These are phyloP conservation scores for Hephaestus fuliginosus DNA, from an alignment of 2,797 vertebrate genomes.

Conservation along the genomic window DNA sequence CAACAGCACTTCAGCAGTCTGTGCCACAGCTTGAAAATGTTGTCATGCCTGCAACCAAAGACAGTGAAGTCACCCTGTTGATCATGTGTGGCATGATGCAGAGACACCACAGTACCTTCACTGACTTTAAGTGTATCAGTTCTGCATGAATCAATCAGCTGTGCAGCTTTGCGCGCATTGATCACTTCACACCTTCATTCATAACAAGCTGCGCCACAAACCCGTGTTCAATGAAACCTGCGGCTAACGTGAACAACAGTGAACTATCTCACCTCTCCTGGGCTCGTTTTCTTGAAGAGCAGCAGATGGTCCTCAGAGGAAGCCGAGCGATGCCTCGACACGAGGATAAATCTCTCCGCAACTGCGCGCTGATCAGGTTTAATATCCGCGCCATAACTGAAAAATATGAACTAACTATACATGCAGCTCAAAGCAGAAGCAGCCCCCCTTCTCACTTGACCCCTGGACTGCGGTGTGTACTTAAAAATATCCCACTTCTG, in stretches of 20 bases:
- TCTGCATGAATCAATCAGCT: neutral
- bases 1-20: neutral
- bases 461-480: neutral
- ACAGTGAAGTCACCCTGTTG: neutral
- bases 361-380: conserved; percentile 40
- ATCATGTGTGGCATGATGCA: neutral
- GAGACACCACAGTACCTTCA: neutral
- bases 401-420: neutral
- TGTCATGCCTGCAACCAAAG: neutral
- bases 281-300: conserved; percentile 59
- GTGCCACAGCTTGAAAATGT: neutral
- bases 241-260: neutral
- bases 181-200: neutral
- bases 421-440: conserved; percentile 22
- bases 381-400: conserved; percentile 78
- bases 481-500: conserved; percentile 45
- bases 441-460: conserved; percentile 23
- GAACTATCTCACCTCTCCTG: conserved; percentile 64
- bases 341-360: conserved; percentile 63
- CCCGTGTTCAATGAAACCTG: neutral
- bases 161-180: conserved; percentile 8
- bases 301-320: conserved; percentile 71
- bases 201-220: rapidly evolving
- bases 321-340: conserved; percentile 18
- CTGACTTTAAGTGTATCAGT: neutral